phyloP scores from a whole-genome alignment of 2,888 invertebrate species.

The Drosophila imparisetae region DNA sequence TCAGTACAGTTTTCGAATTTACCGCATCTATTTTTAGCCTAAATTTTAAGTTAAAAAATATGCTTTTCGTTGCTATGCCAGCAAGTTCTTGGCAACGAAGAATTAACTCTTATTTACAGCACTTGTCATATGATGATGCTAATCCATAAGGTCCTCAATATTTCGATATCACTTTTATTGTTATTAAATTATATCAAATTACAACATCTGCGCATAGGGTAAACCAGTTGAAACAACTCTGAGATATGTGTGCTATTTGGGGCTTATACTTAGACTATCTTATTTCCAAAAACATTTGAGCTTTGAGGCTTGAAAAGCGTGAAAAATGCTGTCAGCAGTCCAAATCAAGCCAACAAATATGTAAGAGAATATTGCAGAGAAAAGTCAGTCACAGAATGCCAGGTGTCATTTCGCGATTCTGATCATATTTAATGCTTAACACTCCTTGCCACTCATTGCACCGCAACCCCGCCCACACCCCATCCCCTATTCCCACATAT shows the following conservation, averaged over 20 bases:
- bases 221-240: background rate
- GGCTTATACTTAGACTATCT: background rate
- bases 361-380: constrained; percentile 15
- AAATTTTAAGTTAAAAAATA: background rate
- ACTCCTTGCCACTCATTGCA: background rate
- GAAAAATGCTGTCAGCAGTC: constrained; percentile 21
- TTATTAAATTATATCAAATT: background rate
- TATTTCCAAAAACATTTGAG: background rate
- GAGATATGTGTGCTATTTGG: constrained; percentile 1
- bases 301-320: background rate
- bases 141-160: background rate
- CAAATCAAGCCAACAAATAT: constrained; percentile 3
- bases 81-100: background rate
- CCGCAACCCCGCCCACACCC: background rate
- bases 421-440: constrained; percentile 63
- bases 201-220: background rate
- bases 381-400: constrained; percentile 14
- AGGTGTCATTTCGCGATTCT: constrained; percentile 35
- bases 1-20: background rate
- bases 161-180: background rate
- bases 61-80: background rate
- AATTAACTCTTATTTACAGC: background rate
- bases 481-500: background rate
- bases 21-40: background rate
- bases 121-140: background rate